Percentiles rank a stretch among this genome's conserved stretches.
These are phyloP conservation scores for Microtus agrestis DNA, from an alignment of 2,797 vertebrate genomes.

Conservation along the genomic window DNA sequence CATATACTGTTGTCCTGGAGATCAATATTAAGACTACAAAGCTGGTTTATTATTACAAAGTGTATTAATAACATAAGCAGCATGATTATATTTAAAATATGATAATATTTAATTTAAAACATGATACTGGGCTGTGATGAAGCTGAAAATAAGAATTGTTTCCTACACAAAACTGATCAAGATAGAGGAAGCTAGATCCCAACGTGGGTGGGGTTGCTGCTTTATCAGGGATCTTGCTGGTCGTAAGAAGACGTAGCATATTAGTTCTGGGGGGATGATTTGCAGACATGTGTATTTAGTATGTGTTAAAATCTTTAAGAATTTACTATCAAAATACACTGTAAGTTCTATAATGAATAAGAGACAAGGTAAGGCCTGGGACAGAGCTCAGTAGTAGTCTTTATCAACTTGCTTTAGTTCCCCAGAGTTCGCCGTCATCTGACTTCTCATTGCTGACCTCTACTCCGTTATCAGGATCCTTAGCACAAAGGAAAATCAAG, in stretches of 20 bases:
- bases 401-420: background rate
- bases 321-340: background rate
- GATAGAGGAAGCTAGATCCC: background rate
- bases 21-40: constrained; percentile 35
- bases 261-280: background rate
- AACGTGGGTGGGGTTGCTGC: background rate
- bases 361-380: background rate
- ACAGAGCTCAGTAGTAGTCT: background rate
- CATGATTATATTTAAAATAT: constrained; percentile 42
- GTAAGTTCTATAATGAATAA: background rate
- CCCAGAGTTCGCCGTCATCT: background rate
- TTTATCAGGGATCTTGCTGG: background rate
- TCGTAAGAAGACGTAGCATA: background rate
- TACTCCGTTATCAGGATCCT: background rate
- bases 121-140: background rate
- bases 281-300: background rate
- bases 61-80: background rate
- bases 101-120: constrained; percentile 18
- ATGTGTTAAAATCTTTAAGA: background rate
- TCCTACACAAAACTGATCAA: background rate
- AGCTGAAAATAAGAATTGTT: background rate
- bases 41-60: constrained; percentile 27
- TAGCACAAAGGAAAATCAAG: constrained; percentile 32
- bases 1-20: constrained; percentile 31
- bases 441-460: background rate